Evolutionary conservation across 1,140 invertebrate species (phyloP), one percentile per base, ranked within the genome.

Genomic region (Belonocnema kinseyi): DNA sequence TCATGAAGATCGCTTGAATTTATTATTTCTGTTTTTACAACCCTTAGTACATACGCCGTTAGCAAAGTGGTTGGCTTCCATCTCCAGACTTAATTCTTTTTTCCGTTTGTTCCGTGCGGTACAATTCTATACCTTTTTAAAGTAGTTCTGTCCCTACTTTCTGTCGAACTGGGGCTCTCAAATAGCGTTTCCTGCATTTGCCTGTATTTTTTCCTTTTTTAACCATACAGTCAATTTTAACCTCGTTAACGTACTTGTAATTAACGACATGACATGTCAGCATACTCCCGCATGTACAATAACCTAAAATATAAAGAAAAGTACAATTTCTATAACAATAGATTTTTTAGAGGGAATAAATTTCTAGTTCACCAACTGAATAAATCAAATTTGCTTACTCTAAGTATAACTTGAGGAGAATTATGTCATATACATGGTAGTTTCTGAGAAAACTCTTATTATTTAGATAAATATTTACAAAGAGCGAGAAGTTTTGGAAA

Each of bases 261-360:
- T n/a, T 33, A 19, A 53, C 17, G 13, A 51, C 50, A 21, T 54
- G 17, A 2, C 61, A 50, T 46, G 4, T 40, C n/a, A 76, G n/a
- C 10, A 51, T n/a, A 17, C 61, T 53, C 0, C 74, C 74, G 7
- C 74, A 76, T n/a, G 51, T 76, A 19, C 74, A 76, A 50, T 66
- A n/a, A 51, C 58, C 74, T 75, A 70, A 8, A 52, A 70, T 46
- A 46, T 46, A 46, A 46, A 46, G 40, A 46, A 10, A 11, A 11
- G 40, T 46, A 46, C 11, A 0, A 46, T 46, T 10, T 46, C 40
- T 46, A 10, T 46, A 11, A 46, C 7, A 10, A 46, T 10, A 46
- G 40, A 10, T 8, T 46, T 46, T 46, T 2, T n/a, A n/a, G n/a
- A n/a, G n/a, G n/a, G n/a, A n/a, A n/a, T 40, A 40, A 5, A 10